Percentiles rank a stretch among this genome's conserved stretches.
phyloP scores from a whole-genome alignment of 2,888 invertebrate species.

The Acanthopleura granulata region DNA sequence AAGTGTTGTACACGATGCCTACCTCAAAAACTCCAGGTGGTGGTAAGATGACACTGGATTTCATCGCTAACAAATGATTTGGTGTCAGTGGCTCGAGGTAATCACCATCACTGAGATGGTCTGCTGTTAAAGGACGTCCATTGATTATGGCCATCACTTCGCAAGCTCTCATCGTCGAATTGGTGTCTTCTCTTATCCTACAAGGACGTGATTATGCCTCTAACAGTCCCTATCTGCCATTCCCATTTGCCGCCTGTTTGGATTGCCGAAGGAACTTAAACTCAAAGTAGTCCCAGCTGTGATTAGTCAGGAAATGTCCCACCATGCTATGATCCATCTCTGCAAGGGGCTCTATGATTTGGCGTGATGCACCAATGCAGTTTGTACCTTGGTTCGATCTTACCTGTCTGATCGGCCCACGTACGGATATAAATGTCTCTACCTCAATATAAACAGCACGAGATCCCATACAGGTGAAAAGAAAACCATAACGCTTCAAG shows the following conservation, averaged over 20 bases:
- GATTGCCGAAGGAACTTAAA: slow-evolving; percentile 15
- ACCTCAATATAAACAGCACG: too few relatives aligned
- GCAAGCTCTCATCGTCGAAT: slow-evolving; percentile 31
- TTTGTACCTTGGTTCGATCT: slow-evolving; percentile 27
- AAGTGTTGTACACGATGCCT: slow-evolving; percentile 18
- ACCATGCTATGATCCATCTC: slow-evolving; percentile 6
- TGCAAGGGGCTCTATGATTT: slow-evolving; percentile 27
- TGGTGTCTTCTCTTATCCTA: slow-evolving; percentile 15
- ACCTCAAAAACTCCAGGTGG: slow-evolving; percentile 22
- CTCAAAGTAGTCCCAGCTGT: slow-evolving; percentile 5
- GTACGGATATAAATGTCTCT: neutral
- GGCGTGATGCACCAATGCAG: slow-evolving; percentile 43
- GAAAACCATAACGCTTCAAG: too few relatives aligned
- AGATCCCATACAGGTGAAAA: too few relatives aligned
- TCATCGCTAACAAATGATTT: slow-evolving; percentile 36
- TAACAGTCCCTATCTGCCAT: slow-evolving; percentile 24
- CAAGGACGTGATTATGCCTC: slow-evolving; percentile 16
- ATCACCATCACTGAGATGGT: slow-evolving; percentile 30
- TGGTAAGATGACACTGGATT: slow-evolving; percentile 22
- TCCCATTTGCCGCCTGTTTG: slow-evolving; percentile 26
- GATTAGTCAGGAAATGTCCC: neutral
- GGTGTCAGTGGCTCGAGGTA: slow-evolving; percentile 34
- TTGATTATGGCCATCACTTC: slow-evolving; percentile 35
- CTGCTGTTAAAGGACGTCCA: slow-evolving; percentile 33
- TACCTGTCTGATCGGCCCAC: neutral